Evolutionary conservation across 2,113 vertebrate genomes (phyloP).

Genomic region (Proterorhinus semilunaris): DNA sequence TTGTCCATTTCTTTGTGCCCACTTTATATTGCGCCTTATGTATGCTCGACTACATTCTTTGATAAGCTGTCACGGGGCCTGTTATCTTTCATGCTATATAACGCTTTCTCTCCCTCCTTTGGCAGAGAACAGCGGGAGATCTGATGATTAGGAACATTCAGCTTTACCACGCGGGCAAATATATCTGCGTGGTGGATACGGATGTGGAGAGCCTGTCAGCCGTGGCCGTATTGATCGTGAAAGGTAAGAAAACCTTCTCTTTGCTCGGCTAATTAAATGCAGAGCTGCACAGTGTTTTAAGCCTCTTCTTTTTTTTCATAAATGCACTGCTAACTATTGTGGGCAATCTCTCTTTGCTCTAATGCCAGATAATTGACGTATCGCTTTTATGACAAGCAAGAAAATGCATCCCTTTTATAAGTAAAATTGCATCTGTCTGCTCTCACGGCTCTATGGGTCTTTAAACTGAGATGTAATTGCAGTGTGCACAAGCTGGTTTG

Average conservation of each 20-base stretch:
- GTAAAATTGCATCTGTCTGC: constrained; percentile 4
- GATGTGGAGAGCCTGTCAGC: constrained; percentile 90
- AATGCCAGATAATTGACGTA: constrained; percentile 11
- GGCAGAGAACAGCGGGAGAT: constrained; percentile 86
- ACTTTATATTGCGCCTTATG: constrained; percentile 51
- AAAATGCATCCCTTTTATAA: constrained; percentile 7
- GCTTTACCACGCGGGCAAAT: constrained; percentile 87
- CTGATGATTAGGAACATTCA: constrained; percentile 94
- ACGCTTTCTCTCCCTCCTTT: constrained; percentile 46
- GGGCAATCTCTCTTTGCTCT: not conserved
- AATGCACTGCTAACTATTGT: constrained; percentile 21
- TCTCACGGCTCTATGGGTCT: constrained; percentile 2
- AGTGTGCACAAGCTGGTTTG: constrained; percentile 4
- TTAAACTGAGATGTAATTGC: constrained; percentile 38
- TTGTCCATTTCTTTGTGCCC: constrained; percentile 9
- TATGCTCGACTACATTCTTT: constrained; percentile 53
- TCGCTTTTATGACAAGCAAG: constrained; percentile 15
- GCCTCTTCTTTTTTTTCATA: constrained; percentile 2
- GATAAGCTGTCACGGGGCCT: constrained; percentile 63
- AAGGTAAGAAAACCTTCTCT: constrained; percentile 78
- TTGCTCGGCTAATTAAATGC: constrained; percentile 54
- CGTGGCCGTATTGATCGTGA: constrained; percentile 85
- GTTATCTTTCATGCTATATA: constrained; percentile 67
- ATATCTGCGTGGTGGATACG: constrained; percentile 88
- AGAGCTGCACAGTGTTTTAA: constrained; percentile 35